Conservation (phyloP, 2,888 invertebrate genomes). For the Pharmacophagus antenor region DNA sequence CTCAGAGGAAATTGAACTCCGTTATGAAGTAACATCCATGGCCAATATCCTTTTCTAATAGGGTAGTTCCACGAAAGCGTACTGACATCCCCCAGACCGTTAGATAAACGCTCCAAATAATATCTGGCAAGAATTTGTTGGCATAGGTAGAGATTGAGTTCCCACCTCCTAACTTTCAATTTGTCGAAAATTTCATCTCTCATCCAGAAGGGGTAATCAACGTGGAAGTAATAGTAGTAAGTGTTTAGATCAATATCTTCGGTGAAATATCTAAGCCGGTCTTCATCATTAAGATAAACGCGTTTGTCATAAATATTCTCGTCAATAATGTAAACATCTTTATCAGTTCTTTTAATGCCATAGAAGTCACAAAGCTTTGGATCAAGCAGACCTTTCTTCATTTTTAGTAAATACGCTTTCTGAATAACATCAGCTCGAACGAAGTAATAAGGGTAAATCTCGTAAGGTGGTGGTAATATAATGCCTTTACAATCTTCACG, state of each 20-base stretch:
- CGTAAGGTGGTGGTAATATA: constrained; percentile 79
- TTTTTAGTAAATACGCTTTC: constrained; percentile 75
- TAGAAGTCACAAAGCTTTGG: constrained; percentile 75
- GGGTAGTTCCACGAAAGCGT: constrained; percentile 71
- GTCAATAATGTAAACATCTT: constrained; percentile 81
- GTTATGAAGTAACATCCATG: constrained; percentile 77
- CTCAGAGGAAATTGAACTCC: constrained; percentile 79
- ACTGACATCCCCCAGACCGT: constrained; percentile 67
- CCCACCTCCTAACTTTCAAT: constrained; percentile 68
- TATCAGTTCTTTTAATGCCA: constrained; percentile 72
- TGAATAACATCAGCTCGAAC: constrained; percentile 84
- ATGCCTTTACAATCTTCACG: constrained; percentile 74
- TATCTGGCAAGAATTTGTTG: constrained; percentile 85
- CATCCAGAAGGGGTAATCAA: constrained; percentile 84
- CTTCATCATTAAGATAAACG: constrained; percentile 76
- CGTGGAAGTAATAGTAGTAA: constrained; percentile 82
- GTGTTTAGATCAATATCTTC: constrained; percentile 84
- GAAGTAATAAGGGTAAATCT: constrained; percentile 84
- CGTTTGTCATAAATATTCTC: constrained; percentile 84
- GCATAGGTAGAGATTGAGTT: constrained; percentile 81
- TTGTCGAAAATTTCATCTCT: constrained; percentile 63
- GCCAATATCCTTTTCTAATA: constrained; percentile 78
- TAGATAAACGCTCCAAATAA: constrained; percentile 77
- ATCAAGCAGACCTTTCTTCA: constrained; percentile 70
- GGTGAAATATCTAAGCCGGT: constrained; percentile 82